Percentiles rank a stretch among this genome's conserved stretches.
Conservation (phyloP, 2,797 vertebrate genomes). For the Trachurus trachurus region DNA sequence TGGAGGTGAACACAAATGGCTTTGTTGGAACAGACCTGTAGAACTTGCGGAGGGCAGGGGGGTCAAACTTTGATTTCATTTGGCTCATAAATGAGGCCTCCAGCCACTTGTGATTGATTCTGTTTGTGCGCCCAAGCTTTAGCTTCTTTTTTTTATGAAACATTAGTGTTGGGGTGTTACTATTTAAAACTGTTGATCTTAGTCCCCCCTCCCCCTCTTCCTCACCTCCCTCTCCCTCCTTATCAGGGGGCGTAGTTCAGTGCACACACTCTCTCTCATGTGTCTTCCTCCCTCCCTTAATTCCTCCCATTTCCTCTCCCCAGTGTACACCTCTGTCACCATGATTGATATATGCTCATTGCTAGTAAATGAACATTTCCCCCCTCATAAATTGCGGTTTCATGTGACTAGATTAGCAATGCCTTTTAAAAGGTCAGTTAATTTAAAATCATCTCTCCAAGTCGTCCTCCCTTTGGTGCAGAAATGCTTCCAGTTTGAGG, state of each 20-base stretch:
- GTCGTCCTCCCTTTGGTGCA: conserved; percentile 35
- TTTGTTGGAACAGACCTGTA: conserved; percentile 39
- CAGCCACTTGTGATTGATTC: conserved; percentile 72
- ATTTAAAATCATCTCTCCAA: conserved; percentile 73
- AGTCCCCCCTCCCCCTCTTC: neutral
- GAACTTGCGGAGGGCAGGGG: conserved; percentile 21
- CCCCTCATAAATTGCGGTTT: conserved; percentile 84
- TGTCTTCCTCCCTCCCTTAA: conserved; percentile 56
- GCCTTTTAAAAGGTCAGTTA: conserved; percentile 83
- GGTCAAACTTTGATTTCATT: conserved; percentile 72
- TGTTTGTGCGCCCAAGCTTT: conserved; percentile 57
- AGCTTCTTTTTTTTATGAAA: conserved; percentile 53
- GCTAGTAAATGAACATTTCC: conserved; percentile 82
- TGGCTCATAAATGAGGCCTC: conserved; percentile 73
- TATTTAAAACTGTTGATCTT: conserved; percentile 54
- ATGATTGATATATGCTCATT: conserved; percentile 84
- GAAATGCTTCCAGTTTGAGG: conserved; percentile 27
- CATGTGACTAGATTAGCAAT: conserved; percentile 84
- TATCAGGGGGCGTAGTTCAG: conserved; percentile 65
- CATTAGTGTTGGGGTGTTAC: conserved; percentile 57
- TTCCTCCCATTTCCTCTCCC: conserved; percentile 69
- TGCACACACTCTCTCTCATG: conserved; percentile 56
- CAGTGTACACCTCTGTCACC: conserved; percentile 77
- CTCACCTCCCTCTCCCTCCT: conserved; percentile 46
- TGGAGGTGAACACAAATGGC: conserved; percentile 65